Evolutionary conservation across 2,888 invertebrate genomes (phyloP), one percentile per base, ranked within the genome.

Genomic region (Melieria omissa): DNA sequence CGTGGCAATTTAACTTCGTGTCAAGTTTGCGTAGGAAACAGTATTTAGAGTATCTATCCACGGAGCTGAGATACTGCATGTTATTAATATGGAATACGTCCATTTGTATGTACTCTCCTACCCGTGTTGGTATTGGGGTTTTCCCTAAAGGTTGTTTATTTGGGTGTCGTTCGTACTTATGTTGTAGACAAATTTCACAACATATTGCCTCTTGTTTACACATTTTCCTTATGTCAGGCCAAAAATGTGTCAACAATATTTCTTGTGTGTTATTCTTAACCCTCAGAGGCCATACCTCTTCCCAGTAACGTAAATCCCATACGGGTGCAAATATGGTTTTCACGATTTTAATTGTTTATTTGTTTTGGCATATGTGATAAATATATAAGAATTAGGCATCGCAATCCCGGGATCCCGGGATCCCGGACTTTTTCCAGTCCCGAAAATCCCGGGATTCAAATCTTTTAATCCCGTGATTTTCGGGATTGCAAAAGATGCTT

Each of bases 191-290:
- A 3, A 29, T 29, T 29, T 29, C 29, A 29, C 29, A 29, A 29
- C 29, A 29, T 29, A 49, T 60, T 8, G 49, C 14, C 42, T 65
- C 16, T 65, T 60, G 57, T 47, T 65, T 71, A 42, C 49, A 42
- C 29, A 47, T 60, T 12, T 71, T 54, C 52, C 14, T 55, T 49
- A 65, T 58, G 45, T 14, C 16, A 16, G 65, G 65, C 70, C 70
- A 71, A 44, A 65, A 65, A 65, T 65, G 61, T 12, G 61, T 46
- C 42, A 60, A 14, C 10, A 60, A n/a, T 49, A 71, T 71, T 65
- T 71, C 70, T 47, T 71, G 47, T 60, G 42, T 44, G 49, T 65
- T 70, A 41, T 70, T 70, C 49, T 58, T 64, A n/a, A n/a, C n/a
- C n/a, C n/a, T n/a, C n/a, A n/a, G n/a, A n/a, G n/a, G n/a, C n/a